Conservation (phyloP, 2,888 invertebrate species). For the Euspilapteryx auroguttella region DNA sequence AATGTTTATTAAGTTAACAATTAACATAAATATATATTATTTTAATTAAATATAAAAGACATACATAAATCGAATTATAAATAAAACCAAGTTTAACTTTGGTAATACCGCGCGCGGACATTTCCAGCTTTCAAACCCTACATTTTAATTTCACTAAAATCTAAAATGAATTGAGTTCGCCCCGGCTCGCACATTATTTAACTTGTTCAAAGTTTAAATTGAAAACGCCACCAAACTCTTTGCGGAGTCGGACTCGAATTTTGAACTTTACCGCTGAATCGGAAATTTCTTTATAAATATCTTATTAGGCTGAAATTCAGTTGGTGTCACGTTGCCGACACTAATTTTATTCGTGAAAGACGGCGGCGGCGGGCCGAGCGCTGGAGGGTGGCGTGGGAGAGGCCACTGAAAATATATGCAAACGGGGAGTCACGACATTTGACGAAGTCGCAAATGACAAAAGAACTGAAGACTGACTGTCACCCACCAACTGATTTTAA, state of each 20-base stretch:
- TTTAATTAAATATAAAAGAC: too few species aligned
- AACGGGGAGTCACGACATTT: constrained; percentile 53
- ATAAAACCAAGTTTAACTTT: too few species aligned
- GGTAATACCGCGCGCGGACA: constrained; percentile 20
- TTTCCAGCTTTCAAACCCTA: constrained; percentile 49
- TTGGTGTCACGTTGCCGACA: constrained; percentile 60
- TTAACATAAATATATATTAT: too few species aligned
- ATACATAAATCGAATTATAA: too few species aligned
- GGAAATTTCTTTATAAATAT: constrained; percentile 62
- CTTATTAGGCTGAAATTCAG: constrained; percentile 59
- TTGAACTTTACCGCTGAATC: constrained; percentile 60
- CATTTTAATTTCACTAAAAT: constrained; percentile 59
- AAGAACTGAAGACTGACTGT: constrained; percentile 40
- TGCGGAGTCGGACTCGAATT: constrained; percentile 52
- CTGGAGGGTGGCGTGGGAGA: constrained; percentile 12
- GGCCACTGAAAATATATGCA: constrained; percentile 52
- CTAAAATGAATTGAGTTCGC: constrained; percentile 57
- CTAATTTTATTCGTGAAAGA: constrained; percentile 58
- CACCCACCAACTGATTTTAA: constrained; percentile 11
- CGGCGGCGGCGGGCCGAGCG: constrained; percentile 20
- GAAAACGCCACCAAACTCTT: constrained; percentile 58
- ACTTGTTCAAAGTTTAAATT: constrained; percentile 60
- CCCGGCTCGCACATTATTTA: constrained; percentile 57
- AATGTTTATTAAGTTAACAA: too few species aligned
- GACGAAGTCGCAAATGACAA: constrained; percentile 55